phyloP scores from a whole-genome alignment of 2,888 invertebrate species.

The Campoplex nolae region DNA sequence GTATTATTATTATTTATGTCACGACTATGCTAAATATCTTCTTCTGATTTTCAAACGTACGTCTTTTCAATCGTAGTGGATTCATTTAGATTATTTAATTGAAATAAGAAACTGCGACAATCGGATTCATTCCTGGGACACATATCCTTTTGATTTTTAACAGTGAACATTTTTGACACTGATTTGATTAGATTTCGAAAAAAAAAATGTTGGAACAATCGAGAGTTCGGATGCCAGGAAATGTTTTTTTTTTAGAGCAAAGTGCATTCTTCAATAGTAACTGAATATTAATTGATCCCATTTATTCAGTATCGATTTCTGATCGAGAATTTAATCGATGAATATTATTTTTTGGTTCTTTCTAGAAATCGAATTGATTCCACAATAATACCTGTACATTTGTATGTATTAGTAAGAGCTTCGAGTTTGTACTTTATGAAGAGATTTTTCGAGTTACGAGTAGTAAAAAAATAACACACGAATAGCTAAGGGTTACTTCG shows the following conservation, averaged over 20 bases:
- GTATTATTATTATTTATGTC: constrained; percentile 20
- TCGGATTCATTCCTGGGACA: background rate
- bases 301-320: background rate
- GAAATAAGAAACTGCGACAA: background rate
- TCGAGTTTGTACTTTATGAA: background rate
- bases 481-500: background rate
- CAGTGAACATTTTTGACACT: too few relatives aligned
- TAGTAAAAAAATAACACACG: background rate
- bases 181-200: too few relatives aligned
- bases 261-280: background rate
- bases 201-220: background rate
- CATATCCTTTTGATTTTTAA: too few relatives aligned
- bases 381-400: too few relatives aligned
- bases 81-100: background rate
- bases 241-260: background rate
- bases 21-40: background rate
- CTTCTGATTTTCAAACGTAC: background rate
- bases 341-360: too few relatives aligned
- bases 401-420: background rate
- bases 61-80: background rate
- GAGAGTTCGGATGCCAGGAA: too few relatives aligned
- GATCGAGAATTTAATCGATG: background rate
- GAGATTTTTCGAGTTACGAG: background rate
- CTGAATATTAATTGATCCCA: background rate
- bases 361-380: too few relatives aligned